Evolutionary conservation across 2,797 vertebrate genomes (phyloP), one percentile per base, ranked within the genome.

Genomic region (Miichthys miiuy): DNA sequence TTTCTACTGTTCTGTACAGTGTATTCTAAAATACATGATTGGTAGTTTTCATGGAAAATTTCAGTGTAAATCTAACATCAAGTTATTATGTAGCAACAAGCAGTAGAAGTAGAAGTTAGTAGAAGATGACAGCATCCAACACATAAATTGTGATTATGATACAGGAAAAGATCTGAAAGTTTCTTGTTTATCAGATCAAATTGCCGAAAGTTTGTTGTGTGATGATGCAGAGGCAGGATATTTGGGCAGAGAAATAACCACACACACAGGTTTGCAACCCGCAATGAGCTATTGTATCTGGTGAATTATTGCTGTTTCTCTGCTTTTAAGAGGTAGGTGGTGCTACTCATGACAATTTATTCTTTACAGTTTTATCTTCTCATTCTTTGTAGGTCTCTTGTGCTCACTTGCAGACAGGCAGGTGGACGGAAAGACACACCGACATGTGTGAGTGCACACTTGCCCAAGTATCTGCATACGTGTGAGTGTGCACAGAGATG

Each of bases 251-350:
- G 47, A 79, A 58, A 64, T 17, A 77, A 75, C 23, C 51, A 61
- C 44, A 68, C 41, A 20, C 52, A 6, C 72, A 54, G 48, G 41
- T 71, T 81, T 82, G 46, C 47, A 72, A 68, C 76, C 65, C 1
- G 4, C 7, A 0, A 38, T 81, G 68, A 87, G 60, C 44, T 21
- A 30, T 61, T 82, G 60, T 60, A 77, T 20, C 42, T 46, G 44
- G 3, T 91, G 75, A 90, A 89, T 87, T 68, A 86, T 85, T 81
- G 52, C 89, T 83, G 68, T 13, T 50, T 57, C 18, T 47, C 48
- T 72, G 25, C 73, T 80, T 77, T 73, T 61, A 81, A 77, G 47
- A 65, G 23, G 44, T n/a, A 54, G 64, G 20, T 34, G 44, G 46
- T 60, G 20, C 58, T 14, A 11, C 55, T 51, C 23, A 34, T 27